A percentile compares a stretch with the other conserved stretches of the same genome.
phyloP scores from a whole-genome alignment of 2,113 vertebrate species.

The Varanus komodoensis region DNA sequence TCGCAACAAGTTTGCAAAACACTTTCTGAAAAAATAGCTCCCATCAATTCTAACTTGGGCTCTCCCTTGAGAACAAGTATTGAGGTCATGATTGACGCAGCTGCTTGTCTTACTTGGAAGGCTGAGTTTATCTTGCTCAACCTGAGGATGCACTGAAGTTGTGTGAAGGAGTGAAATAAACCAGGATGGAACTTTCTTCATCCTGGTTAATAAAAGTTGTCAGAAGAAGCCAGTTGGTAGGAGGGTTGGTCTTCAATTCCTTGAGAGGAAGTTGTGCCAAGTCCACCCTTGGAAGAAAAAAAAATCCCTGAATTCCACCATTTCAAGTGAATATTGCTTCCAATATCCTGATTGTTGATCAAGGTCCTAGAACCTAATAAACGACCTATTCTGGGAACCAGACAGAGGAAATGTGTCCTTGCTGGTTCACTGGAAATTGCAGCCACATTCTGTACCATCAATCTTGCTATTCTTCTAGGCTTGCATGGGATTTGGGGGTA shows the following conservation, averaged over 20 bases:
- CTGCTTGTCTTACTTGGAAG: background rate
- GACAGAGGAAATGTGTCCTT: background rate
- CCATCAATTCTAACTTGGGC: background rate
- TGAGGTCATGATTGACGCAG: background rate
- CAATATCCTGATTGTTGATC: background rate
- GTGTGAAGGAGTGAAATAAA: background rate
- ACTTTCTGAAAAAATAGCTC: background rate
- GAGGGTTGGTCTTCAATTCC: background rate
- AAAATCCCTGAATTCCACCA: background rate
- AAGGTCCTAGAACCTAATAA: background rate
- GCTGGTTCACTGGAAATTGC: background rate
- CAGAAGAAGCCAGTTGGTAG: background rate
- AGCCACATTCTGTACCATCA: background rate
- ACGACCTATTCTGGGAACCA: background rate
- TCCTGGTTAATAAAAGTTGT: background rate
- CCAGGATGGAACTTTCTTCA: background rate
- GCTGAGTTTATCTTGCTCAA: background rate
- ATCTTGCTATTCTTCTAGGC: too few relatives aligned
- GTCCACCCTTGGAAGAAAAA: background rate
- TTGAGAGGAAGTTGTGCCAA: background rate
- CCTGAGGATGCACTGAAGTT: background rate
- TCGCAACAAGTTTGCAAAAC: background rate
- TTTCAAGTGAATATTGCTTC: background rate
- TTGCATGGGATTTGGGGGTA: too few relatives aligned
- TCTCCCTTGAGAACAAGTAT: background rate